Evolutionary conservation across 2,113 vertebrate genomes (phyloP).

Genomic region (Pitta sordida): DNA sequence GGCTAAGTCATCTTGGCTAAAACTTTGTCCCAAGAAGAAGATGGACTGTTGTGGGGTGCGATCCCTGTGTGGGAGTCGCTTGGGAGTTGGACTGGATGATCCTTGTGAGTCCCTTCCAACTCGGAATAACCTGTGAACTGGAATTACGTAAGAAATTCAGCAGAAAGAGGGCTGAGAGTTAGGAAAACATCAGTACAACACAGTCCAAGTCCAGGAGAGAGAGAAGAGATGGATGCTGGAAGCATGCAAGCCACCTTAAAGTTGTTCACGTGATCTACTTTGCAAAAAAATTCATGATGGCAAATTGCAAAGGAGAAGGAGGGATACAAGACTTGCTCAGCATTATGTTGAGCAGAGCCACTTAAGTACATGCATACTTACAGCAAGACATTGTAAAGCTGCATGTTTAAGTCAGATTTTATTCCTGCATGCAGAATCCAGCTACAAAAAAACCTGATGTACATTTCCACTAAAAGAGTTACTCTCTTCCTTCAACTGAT

Average conservation of each 20-base stretch:
- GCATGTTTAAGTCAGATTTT: not conserved
- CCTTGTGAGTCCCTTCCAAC: no score
- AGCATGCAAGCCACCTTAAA: not conserved
- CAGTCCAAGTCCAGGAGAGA: not conserved
- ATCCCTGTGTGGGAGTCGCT: no score
- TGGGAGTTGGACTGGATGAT: no score
- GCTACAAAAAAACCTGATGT: not conserved
- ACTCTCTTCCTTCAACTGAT: not conserved
- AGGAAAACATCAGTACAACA: not conserved
- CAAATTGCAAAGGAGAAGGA: not conserved
- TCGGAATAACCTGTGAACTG: no score
- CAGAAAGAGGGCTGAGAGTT: not conserved
- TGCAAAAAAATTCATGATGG: not conserved
- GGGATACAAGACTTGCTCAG: not conserved
- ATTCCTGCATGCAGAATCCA: not conserved
- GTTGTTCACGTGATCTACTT: accelerated
- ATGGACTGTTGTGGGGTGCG: not conserved
- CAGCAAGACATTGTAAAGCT: not conserved
- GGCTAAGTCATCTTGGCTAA: not conserved
- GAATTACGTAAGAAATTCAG: not conserved
- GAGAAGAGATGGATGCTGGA: not conserved
- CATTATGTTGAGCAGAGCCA: not conserved
- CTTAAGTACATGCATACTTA: not conserved
- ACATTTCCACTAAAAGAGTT: not conserved
- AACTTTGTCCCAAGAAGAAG: not conserved